Conservation (phyloP, 92 coral and sea anemone species). For the Actinostola sp. region DNA sequence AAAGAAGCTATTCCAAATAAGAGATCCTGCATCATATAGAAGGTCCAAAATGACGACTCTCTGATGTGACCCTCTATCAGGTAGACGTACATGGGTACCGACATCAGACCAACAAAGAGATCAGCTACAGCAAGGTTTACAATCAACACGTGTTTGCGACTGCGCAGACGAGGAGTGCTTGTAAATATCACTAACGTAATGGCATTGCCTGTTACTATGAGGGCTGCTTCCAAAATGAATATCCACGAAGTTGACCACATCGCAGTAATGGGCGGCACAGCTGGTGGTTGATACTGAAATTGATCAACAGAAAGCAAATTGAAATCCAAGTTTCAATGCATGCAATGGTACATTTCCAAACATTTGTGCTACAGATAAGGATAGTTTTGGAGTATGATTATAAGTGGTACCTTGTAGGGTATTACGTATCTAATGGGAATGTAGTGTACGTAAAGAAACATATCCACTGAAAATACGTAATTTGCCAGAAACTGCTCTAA, state of each 20-base stretch:
- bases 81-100: slow-evolving; percentile 30
- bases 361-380: too few relatives aligned
- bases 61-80: not conserved
- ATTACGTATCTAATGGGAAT: too few relatives aligned
- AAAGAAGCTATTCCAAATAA: slow-evolving; percentile 30
- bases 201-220: slow-evolving; percentile 20
- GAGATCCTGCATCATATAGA: slow-evolving; percentile 10
- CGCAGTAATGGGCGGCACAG: not conserved
- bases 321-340: too few relatives aligned
- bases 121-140: slow-evolving; percentile 49
- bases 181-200: slow-evolving; percentile 17
- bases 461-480: too few relatives aligned
- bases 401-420: too few relatives aligned
- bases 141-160: slow-evolving; percentile 21
- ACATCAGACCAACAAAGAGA: slow-evolving; percentile 32
- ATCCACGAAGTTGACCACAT: slow-evolving; percentile 13
- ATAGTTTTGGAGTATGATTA: too few relatives aligned
- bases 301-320: too few relatives aligned
- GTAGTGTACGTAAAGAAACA: too few relatives aligned
- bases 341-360: too few relatives aligned
- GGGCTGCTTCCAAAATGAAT: slow-evolving; percentile 9
- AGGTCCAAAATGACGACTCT: not conserved
- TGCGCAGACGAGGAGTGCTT: slow-evolving; percentile 22
- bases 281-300: too few relatives aligned
- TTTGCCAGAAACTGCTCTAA: too few relatives aligned